Evolutionary conservation across 2,888 invertebrate genomes (phyloP).

Genomic region (Artemia sinica): DNA sequence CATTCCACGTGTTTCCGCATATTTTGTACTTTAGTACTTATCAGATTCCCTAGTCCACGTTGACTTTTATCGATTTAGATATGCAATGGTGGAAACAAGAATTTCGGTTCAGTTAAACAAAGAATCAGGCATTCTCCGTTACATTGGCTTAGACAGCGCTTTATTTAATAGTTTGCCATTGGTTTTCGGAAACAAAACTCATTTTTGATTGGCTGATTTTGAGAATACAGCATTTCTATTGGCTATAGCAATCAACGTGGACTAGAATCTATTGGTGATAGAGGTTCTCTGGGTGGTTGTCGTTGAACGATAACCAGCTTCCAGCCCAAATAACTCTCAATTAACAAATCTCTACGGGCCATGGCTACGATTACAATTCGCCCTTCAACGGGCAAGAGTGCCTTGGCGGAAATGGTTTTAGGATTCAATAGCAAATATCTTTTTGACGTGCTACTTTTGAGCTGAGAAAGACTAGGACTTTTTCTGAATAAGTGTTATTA

Average conservation of each 20-base stretch:
- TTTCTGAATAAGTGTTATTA: too few relatives aligned
- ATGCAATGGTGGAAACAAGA: neutral
- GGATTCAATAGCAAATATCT: slow-evolving; percentile 13
- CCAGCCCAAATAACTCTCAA: slow-evolving; percentile 15
- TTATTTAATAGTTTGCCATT: too few relatives aligned
- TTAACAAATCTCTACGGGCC: slow-evolving; percentile 15
- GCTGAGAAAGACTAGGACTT: neutral
- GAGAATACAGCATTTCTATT: neutral
- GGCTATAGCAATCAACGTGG: neutral
- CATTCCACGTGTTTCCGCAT: slow-evolving; percentile 15
- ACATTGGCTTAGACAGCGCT: too few relatives aligned
- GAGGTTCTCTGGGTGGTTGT: slow-evolving; percentile 14
- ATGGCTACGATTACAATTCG: slow-evolving; percentile 14
- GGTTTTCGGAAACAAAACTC: too few relatives aligned
- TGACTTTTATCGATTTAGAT: neutral
- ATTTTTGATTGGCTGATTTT: too few relatives aligned
- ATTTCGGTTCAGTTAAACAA: neutral
- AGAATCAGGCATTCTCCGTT: too few relatives aligned
- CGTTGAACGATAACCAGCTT: slow-evolving; percentile 14
- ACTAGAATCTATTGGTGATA: neutral
- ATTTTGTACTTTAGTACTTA: slow-evolving; percentile 10
- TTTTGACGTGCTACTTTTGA: slow-evolving; percentile 9
- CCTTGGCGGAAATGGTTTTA: slow-evolving; percentile 15
- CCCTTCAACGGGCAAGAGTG: slow-evolving; percentile 15
- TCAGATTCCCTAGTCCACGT: neutral